A percentile compares a stretch with the other conserved stretches of the same genome.
Evolutionary conservation across 2,888 invertebrate genomes (phyloP).

Genomic region (Hermodice carunculata): DNA sequence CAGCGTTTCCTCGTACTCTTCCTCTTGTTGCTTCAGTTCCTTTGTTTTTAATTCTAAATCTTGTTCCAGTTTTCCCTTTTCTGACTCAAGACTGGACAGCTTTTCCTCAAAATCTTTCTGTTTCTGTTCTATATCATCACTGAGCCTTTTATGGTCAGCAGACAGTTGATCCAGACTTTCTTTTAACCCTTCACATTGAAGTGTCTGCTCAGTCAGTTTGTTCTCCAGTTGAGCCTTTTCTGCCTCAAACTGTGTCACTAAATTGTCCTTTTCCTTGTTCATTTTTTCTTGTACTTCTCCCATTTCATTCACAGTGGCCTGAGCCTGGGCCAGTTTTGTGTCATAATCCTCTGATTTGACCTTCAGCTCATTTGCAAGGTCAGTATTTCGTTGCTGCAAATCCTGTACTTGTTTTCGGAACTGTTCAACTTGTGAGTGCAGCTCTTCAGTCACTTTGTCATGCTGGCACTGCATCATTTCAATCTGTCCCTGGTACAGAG

Average conservation of each 20-base stretch:
- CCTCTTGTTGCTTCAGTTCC: constrained; percentile 23
- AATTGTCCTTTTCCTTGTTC: constrained; percentile 52
- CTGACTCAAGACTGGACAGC: neutral
- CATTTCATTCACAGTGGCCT: neutral
- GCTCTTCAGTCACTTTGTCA: constrained; percentile 50
- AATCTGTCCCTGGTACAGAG: constrained; percentile 40
- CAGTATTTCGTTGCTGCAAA: constrained; percentile 11
- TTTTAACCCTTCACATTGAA: no score
- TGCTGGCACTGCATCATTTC: constrained; percentile 40
- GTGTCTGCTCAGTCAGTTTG: constrained; percentile 26
- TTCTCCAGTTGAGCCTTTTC: constrained; percentile 28
- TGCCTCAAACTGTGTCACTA: constrained; percentile 37
- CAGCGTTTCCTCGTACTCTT: constrained; percentile 35
- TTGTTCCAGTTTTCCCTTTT: neutral
- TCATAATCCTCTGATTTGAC: constrained; percentile 5
- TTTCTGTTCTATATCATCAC: constrained; percentile 1
- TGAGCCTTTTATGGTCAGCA: constrained; percentile 25
- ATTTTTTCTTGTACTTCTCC: constrained; percentile 33
- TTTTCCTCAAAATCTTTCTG: neutral
- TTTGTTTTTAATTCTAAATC: constrained; percentile 13
- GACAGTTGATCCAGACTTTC: constrained; percentile 24
- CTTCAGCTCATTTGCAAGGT: constrained; percentile 10
- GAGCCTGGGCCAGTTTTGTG: neutral
- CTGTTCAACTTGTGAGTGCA: constrained; percentile 44
- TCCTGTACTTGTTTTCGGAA: constrained; percentile 26